A percentile compares a stretch with the other conserved stretches of the same genome.
Conservation (phyloP, 2,113 vertebrate genomes). For the Panthera tigris region DNA sequence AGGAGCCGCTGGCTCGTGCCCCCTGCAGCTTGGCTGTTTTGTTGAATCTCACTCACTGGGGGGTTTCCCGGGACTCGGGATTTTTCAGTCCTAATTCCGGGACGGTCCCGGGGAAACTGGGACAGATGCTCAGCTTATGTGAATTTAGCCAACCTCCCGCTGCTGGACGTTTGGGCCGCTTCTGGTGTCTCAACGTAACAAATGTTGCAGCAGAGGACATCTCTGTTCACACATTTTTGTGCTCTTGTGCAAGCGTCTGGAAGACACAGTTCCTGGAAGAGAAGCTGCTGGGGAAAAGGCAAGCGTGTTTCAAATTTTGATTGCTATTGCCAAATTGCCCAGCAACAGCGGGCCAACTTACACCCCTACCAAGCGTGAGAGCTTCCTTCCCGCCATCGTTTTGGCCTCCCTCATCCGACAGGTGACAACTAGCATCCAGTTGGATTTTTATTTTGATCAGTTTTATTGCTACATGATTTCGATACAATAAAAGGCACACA, state of each 20-base stretch:
- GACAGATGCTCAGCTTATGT: rapidly evolving
- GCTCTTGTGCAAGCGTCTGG: not conserved
- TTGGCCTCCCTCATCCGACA: not conserved
- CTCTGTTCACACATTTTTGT: not conserved
- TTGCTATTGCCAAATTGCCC: not conserved
- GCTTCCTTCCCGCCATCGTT: rapidly evolving
- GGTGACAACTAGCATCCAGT: not conserved
- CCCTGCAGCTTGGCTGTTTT: rapidly evolving
- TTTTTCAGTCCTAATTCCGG: no score
- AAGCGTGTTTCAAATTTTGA: no score
- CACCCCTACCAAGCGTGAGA: no score
- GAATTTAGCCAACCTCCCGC: not conserved
- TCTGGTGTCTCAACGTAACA: not conserved
- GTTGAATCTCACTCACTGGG: not conserved
- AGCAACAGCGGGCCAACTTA: not conserved
- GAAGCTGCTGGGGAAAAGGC: not conserved
- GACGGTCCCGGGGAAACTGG: not conserved
- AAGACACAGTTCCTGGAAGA: not conserved
- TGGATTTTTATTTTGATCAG: not conserved
- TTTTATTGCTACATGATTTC: not conserved
- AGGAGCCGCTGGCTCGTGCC: rapidly evolving
- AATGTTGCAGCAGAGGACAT: not conserved
- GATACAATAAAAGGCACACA: not conserved
- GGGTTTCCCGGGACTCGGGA: not conserved
- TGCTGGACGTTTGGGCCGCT: not conserved